Percentiles rank a stretch among this genome's conserved stretches.
Conservation (phyloP, 2,888 invertebrate species). For the Rotaria magnacalcarata region DNA sequence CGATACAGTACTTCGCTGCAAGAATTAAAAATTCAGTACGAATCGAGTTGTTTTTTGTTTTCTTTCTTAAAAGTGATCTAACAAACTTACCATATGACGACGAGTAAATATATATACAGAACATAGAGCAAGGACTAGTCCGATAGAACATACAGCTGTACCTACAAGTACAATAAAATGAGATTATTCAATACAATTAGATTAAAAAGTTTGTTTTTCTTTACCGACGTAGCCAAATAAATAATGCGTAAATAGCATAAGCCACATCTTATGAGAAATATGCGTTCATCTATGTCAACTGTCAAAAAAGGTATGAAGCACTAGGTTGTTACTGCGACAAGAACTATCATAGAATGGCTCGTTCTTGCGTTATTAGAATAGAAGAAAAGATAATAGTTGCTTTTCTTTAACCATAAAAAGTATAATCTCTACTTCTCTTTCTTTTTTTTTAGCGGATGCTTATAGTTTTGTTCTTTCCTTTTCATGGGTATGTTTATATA, state of each 20-base stretch:
- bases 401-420: not conserved
- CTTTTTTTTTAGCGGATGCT: not conserved
- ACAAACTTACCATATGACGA: not conserved
- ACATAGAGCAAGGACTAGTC: not conserved
- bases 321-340: not conserved
- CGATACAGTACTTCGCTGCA: not conserved
- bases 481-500: no score
- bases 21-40: not conserved
- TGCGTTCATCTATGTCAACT: not conserved
- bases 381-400: not conserved
- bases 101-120: not conserved
- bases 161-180: not conserved
- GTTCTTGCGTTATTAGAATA: not conserved
- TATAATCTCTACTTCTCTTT: not conserved
- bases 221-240: constrained; percentile 5
- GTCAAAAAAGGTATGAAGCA: not conserved
- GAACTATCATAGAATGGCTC: not conserved
- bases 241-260: constrained; percentile 31
- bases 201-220: not conserved
- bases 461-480: not conserved
- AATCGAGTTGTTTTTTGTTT: not conserved
- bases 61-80: not conserved
- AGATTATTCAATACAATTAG: not conserved
- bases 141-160: not conserved
- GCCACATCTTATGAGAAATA: not conserved